A percentile compares a stretch with the other conserved stretches of the same genome.
These are phyloP conservation scores for Thysanoteuthis rhombus DNA, from an alignment of 2,888 invertebrate species.

Conservation along the genomic window DNA sequence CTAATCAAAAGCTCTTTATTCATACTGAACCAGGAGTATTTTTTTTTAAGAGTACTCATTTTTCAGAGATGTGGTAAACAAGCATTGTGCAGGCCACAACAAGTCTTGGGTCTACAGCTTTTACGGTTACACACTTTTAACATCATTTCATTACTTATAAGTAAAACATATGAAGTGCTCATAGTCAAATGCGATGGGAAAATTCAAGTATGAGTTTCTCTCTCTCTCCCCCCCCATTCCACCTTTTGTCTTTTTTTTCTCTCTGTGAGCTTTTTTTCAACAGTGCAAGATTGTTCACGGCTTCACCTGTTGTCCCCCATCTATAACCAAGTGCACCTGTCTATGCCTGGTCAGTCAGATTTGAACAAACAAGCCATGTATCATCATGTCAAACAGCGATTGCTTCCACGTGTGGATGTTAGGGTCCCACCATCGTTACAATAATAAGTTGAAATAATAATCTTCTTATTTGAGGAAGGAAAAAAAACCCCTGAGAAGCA, in stretches of 20 bases:
- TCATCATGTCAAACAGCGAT: neutral
- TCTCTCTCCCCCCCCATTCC: neutral
- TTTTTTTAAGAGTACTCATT: too few relatives aligned
- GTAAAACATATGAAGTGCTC: neutral
- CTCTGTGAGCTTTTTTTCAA: neutral
- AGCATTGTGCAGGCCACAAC: too few relatives aligned
- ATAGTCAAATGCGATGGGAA: neutral
- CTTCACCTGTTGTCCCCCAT: neutral
- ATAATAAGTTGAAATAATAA: neutral
- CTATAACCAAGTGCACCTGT: constrained; percentile 12
- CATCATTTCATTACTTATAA: neutral
- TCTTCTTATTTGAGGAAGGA: too few relatives aligned
- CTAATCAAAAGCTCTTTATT: too few relatives aligned
- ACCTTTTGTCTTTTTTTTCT: neutral
- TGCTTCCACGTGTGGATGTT: neutral
- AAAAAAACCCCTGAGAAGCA: too few relatives aligned
- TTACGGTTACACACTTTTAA: too few relatives aligned
- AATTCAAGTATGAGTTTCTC: neutral
- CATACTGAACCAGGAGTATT: too few relatives aligned
- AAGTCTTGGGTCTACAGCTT: too few relatives aligned
- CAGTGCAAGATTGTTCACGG: too few relatives aligned
- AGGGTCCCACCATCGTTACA: neutral
- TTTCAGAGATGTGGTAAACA: too few relatives aligned
- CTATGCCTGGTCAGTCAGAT: neutral
- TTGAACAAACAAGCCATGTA: neutral